Base-by-base conservation (phyloP, 2,797 vertebrate genomes). In the Amniataba percoides region DNA sequence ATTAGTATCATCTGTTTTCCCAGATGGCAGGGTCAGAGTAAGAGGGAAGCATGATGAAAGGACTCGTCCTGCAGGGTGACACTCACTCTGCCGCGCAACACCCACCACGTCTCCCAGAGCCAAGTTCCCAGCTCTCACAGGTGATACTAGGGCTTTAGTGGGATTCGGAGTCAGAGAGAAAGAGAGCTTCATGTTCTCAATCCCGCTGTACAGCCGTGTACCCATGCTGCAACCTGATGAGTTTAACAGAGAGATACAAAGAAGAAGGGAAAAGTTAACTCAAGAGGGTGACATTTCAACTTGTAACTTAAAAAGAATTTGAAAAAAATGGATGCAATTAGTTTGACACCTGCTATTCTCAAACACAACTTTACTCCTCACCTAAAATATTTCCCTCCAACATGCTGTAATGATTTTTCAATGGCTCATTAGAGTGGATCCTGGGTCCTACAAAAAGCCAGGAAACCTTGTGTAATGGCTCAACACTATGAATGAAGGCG, bases 1-100 rank as follows among this genome's bases (percentile, higher is more conserved):
- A 95, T 95, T 96, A 95, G 92, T 86, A 85, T 95, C 94, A 92
- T 93, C 94, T 95, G 94, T 93, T 93, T 92, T 85, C 93, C 93
- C 94, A 95, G 93, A 95, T 94, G 94, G 94, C 90, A 81, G 89
- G 91, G 90, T 94, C 91, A 93, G 86, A 83, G 86, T 91, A 86
- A 86, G 92, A 90, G 86, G 89, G 90, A 83, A 72, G 79, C 91
- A 84, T 94, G 93, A 95, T 94, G 92, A 94, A 94, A 94, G 91
- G 84, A 90, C 83, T 77, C 74, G 75, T 91, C 89, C 81, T 74
- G 78, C 87, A 87, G 88, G 84, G 87, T 88, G 91, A 92, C 90
- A 90, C 89, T 89, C 87, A 73, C 76, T 90, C 86, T 83, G 86
- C 87, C 61, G 56, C 74, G 71, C 78, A 78, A 72, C 80, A 51